A percentile compares a stretch with the other conserved stretches of the same genome.
Evolutionary conservation across 2,113 vertebrate species (phyloP).

Genomic region (Ptilonorhynchus violaceus): DNA sequence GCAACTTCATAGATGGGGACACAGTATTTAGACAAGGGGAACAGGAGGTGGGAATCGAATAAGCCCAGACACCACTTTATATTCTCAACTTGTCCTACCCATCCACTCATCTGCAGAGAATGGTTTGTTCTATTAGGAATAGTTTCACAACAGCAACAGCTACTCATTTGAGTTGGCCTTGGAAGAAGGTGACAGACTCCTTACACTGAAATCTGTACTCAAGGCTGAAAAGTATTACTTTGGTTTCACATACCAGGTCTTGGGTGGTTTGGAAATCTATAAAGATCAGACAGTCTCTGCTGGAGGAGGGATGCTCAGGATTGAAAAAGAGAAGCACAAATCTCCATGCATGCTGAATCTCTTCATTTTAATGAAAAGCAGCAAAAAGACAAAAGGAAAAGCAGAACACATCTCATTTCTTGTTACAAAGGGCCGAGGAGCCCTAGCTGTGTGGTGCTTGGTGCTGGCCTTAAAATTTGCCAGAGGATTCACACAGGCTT

Average conservation of each 20-base stretch:
- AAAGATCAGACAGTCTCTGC: background rate
- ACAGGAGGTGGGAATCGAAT: background rate
- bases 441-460: background rate
- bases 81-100: background rate
- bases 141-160: background rate
- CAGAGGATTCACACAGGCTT: background rate
- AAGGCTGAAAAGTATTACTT: background rate
- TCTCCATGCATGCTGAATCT: background rate
- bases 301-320: background rate
- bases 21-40: background rate
- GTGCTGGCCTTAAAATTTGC: background rate
- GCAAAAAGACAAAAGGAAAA: background rate
- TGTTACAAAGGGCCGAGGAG: background rate
- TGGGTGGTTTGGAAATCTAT: background rate
- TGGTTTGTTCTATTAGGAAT: background rate
- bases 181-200: background rate
- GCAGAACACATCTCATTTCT: background rate
- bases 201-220: background rate
- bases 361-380: background rate
- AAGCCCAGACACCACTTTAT: background rate
- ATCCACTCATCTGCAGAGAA: background rate
- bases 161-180: background rate
- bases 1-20: background rate
- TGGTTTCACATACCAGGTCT: background rate
- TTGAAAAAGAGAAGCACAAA: background rate